Evolutionary conservation across 2,888 invertebrate species (phyloP).

Genomic region (Camponotus fellah): DNA sequence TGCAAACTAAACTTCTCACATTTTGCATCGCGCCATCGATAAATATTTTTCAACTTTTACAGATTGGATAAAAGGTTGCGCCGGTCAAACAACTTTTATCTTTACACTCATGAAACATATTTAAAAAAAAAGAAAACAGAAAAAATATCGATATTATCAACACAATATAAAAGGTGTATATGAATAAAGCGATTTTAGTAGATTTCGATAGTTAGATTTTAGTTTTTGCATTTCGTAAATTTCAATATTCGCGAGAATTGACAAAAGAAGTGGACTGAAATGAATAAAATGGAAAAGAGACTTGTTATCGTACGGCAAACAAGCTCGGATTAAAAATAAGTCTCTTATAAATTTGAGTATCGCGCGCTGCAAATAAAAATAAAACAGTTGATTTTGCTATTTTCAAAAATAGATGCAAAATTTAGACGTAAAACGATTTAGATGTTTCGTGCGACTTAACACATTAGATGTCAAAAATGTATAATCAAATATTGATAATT

Average conservation of each 20-base stretch:
- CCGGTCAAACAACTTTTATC: conserved; percentile 37
- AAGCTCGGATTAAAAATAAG: conserved; percentile 42
- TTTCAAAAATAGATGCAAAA: not conserved
- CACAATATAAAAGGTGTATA: not conserved
- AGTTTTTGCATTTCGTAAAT: conserved; percentile 23
- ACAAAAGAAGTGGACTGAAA: conserved; percentile 20
- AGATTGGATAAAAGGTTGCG: conserved; percentile 2
- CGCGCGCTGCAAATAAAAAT: not conserved
- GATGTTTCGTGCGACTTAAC: not conserved
- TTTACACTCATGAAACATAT: not conserved
- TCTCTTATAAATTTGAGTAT: conserved; percentile 28
- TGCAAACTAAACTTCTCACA: conserved; percentile 17
- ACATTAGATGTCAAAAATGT: not conserved
- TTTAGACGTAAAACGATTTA: not conserved
- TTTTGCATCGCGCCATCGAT: not conserved
- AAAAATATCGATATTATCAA: not conserved
- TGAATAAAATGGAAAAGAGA: conserved; percentile 39
- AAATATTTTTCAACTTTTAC: conserved; percentile 38
- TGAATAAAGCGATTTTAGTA: conserved; percentile 44
- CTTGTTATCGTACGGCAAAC: conserved; percentile 9
- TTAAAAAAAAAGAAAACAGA: conserved; percentile 12
- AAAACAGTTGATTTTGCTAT: not conserved
- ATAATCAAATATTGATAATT: not conserved
- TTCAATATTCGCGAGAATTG: conserved; percentile 30
- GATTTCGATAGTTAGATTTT: not conserved